Base-by-base conservation (phyloP, 2,113 vertebrate genomes). In the Orientallactaga bullata region DNA sequence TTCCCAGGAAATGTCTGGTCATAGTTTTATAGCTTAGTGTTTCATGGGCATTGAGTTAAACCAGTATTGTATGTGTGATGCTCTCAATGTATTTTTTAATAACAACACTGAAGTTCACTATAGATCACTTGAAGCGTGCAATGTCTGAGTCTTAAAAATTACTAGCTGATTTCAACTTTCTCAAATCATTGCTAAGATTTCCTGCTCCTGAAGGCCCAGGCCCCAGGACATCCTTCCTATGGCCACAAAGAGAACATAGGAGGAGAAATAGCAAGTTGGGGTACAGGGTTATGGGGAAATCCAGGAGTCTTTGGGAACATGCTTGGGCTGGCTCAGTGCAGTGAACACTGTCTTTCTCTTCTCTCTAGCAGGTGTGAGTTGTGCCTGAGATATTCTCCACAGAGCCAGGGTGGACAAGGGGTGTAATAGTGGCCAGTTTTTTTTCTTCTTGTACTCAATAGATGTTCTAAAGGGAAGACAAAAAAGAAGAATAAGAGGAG, bases 11-110 rank as follows among this genome's bases (percentile, higher is more conserved):
- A 24, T 65, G 23, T 24, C 63, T 65, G 63, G 63, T 23, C 18
- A 26, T 24, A 23, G 63, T 7, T 65, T 65, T 65, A 24, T 65
- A 47, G 42, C 42, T 47, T 47, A 47, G 42, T 47, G 42, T 47
- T 47, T 47, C 8, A 8, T 47, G 42, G 42, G 42, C 42, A 47
- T 47, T 47, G 42, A 8, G 42, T 65, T 24, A 21, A 47, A 5
- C 42, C 8, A 47, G 42, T 47, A 6, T 47, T 47, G 8, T 47
- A n/a, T n/a, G n/a, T n/a, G n/a, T n/a, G n/a, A n/a, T n/a, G n/a
- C n/a, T n/a, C n/a, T 86, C 84, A 88, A 85, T 94, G 87, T 90
- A 2, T 96, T 96, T 96, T 95, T 94, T 97, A 97, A 97, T 95
- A 94, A 93, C 90, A 94, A 88, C 83, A 86, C 88, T 95, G 69